Conservation (phyloP, 2,113 vertebrate genomes). For the Oenanthe oenanthe region DNA sequence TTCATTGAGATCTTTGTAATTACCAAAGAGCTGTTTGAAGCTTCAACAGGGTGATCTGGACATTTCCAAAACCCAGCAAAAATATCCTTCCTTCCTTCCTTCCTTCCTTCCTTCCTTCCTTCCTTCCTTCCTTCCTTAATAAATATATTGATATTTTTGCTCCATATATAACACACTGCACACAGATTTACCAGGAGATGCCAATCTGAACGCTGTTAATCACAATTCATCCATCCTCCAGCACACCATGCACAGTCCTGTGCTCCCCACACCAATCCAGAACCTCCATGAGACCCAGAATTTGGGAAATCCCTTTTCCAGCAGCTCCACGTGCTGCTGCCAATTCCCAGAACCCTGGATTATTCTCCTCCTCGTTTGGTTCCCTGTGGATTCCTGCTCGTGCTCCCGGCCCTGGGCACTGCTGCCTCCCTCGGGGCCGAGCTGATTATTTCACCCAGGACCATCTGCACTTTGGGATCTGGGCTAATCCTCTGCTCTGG, state of each 20-base stretch:
- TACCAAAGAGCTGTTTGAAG: background rate
- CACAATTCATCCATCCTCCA: background rate
- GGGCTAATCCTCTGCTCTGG: conserved; percentile 42
- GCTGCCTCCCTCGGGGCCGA: background rate
- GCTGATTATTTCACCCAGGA: conserved; percentile 31
- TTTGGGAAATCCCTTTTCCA: background rate
- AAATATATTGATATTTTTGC: fast-evolving
- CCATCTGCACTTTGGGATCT: conserved; percentile 60
- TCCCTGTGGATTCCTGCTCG: background rate
- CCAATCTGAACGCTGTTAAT: fast-evolving
- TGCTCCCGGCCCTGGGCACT: background rate
- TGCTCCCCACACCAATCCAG: background rate
- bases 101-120: no score
- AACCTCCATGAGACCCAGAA: fast-evolving
- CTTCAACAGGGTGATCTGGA: background rate
- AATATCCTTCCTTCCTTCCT: no score
- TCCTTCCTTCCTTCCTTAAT: fast-evolving
- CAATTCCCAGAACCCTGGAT: background rate
- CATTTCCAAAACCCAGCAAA: background rate
- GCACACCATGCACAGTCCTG: fast-evolving
- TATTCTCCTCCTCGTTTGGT: background rate
- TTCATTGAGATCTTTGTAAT: background rate
- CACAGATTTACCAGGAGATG: fast-evolving
- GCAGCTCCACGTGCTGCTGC: background rate
- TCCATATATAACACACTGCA: fast-evolving